Percentiles rank a stretch among this genome's conserved stretches.
These are phyloP conservation scores for Pipa parva DNA, from an alignment of 2,113 vertebrate genomes.

Conservation along the genomic window DNA sequence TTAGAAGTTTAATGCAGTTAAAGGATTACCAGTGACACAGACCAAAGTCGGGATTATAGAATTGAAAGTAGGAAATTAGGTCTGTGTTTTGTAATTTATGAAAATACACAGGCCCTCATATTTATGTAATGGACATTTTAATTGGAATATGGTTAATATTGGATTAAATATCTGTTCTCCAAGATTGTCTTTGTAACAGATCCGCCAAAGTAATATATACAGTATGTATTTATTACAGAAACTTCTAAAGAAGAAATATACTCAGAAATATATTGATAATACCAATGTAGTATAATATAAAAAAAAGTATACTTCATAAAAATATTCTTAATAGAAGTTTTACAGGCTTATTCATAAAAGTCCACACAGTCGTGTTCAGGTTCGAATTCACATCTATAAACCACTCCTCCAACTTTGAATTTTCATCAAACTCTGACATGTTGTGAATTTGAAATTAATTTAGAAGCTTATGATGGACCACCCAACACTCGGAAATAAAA, in stretches of 20 bases:
- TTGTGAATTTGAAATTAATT: no score
- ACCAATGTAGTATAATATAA: no score
- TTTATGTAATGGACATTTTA: slow-evolving; percentile 27
- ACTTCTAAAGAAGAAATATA: not conserved
- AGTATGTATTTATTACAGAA: not conserved
- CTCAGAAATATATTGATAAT: not conserved
- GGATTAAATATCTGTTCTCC: slow-evolving; percentile 18
- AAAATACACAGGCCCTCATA: slow-evolving; percentile 31
- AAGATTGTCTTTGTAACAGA: not conserved
- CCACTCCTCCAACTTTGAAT: no score
- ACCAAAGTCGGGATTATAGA: slow-evolving; percentile 20
- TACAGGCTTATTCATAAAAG: no score
- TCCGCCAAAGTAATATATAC: not conserved
- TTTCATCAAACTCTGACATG: no score
- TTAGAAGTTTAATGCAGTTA: slow-evolving; percentile 5
- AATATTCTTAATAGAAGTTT: no score
- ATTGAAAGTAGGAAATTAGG: slow-evolving; percentile 28
- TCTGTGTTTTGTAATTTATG: slow-evolving; percentile 6
- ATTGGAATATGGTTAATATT: slow-evolving; percentile 19
- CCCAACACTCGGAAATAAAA: no score
- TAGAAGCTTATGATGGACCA: no score
- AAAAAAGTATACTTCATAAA: no score
- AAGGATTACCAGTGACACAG: slow-evolving; percentile 1
- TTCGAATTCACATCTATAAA: no score
- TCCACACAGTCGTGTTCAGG: no score